Evolutionary conservation across 2,113 vertebrate species (phyloP).

Genomic region (Proteles cristata): DNA sequence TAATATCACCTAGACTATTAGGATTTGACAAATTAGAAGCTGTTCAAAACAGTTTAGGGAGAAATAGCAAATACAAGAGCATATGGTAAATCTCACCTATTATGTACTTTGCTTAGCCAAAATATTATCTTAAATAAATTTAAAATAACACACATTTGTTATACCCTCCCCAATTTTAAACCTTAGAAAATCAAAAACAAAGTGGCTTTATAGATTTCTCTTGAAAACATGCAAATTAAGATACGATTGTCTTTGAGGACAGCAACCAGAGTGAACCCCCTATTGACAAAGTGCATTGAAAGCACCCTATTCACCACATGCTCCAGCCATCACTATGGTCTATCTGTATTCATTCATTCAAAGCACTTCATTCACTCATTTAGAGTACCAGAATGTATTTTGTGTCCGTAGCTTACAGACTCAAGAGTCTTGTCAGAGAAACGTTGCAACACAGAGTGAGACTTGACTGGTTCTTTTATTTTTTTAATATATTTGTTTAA

Average conservation of each 20-base stretch:
- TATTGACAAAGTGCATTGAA: not conserved
- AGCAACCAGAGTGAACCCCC: not conserved
- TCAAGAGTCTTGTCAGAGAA: not conserved
- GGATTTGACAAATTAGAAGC: not conserved
- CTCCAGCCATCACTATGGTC: fast-evolving
- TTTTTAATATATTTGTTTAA: too few species aligned
- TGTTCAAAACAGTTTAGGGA: not conserved
- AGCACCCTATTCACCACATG: fast-evolving
- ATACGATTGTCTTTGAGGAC: not conserved
- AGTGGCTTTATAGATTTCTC: not conserved
- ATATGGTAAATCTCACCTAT: not conserved
- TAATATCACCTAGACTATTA: not conserved
- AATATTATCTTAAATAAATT: not conserved
- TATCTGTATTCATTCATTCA: not conserved
- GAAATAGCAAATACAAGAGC: not conserved
- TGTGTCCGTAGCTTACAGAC: not conserved
- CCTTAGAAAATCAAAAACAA: not conserved
- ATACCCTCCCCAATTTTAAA: not conserved
- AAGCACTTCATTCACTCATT: not conserved
- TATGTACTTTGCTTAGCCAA: not conserved
- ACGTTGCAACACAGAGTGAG: not conserved
- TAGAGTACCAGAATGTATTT: too few species aligned
- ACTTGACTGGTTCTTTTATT: not conserved
- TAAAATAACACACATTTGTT: not conserved
- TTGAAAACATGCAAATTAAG: not conserved